Evolutionary conservation across 1,140 invertebrate genomes (phyloP).

Genomic region (Mya arenaria): DNA sequence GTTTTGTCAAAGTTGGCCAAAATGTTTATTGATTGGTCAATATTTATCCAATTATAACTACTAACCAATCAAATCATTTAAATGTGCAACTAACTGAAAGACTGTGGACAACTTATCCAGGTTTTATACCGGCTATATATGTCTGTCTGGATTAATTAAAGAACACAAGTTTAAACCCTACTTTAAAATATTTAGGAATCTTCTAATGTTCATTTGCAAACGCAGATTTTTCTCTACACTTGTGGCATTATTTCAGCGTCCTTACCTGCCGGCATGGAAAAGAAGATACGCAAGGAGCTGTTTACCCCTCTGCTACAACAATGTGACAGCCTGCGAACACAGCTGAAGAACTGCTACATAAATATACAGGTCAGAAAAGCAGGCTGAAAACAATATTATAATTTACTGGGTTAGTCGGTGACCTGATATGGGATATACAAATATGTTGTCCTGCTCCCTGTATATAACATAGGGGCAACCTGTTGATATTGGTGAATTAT

Average conservation of each 20-base stretch:
- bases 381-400: not conserved
- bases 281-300: constrained; percentile 67
- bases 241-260: constrained; percentile 35
- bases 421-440: not conserved
- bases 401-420: not conserved
- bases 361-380: constrained; percentile 66
- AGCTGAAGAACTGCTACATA: constrained; percentile 86
- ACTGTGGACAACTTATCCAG: too few species aligned
- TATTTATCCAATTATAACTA: too few species aligned
- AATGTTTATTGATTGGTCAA: too few species aligned
- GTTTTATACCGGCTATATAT: too few species aligned
- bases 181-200: too few species aligned
- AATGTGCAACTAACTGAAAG: too few species aligned
- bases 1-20: too few species aligned
- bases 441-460: not conserved
- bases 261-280: constrained; percentile 71
- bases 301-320: constrained; percentile 84
- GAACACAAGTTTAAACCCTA: too few species aligned
- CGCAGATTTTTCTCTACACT: too few species aligned
- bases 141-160: too few species aligned
- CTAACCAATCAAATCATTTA: too few species aligned
- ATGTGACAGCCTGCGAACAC: constrained; percentile 87
- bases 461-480: not conserved
- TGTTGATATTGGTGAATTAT: not conserved
- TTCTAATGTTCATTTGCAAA: too few species aligned